Evolutionary conservation across 1,140 invertebrate genomes (phyloP).

Genomic region (Achatina immaculata): DNA sequence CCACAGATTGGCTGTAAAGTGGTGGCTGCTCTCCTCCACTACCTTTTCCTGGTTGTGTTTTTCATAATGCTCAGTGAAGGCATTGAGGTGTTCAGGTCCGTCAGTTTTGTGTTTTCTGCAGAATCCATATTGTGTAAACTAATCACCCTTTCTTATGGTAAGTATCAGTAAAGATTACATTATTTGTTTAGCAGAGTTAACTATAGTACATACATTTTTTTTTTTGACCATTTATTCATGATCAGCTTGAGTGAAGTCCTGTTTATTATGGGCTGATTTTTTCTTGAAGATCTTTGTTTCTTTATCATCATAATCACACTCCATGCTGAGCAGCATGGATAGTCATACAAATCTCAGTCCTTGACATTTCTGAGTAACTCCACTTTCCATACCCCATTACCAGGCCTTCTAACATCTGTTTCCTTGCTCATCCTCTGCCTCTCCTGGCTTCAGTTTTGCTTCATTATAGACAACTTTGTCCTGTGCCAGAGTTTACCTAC

Average conservation of each 20-base stretch:
- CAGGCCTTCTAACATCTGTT: too few relatives aligned
- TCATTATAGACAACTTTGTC: too few relatives aligned
- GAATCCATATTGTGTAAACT: constrained; percentile 44
- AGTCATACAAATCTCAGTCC: too few relatives aligned
- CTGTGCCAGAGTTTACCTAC: too few relatives aligned
- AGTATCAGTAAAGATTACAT: constrained; percentile 9
- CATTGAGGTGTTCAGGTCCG: constrained; percentile 46
- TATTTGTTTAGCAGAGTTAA: background rate
- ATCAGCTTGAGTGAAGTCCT: background rate
- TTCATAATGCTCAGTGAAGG: constrained; percentile 53
- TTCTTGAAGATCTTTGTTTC: too few relatives aligned
- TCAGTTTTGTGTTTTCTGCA: constrained; percentile 47
- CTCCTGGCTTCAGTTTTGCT: too few relatives aligned
- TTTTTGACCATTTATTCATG: background rate
- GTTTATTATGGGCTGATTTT: too few relatives aligned
- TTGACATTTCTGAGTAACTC: too few relatives aligned
- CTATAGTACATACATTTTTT: background rate
- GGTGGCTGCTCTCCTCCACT: constrained; percentile 49
- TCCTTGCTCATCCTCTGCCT: too few relatives aligned
- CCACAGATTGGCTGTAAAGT: constrained; percentile 48
- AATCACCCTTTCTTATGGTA: constrained; percentile 46
- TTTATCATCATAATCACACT: too few relatives aligned
- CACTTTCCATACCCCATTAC: too few relatives aligned
- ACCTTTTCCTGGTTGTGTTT: constrained; percentile 53
- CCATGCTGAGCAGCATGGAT: too few relatives aligned